Evolutionary conservation across 2,888 invertebrate species (phyloP).

Genomic region (Onthophagus sagittarius): DNA sequence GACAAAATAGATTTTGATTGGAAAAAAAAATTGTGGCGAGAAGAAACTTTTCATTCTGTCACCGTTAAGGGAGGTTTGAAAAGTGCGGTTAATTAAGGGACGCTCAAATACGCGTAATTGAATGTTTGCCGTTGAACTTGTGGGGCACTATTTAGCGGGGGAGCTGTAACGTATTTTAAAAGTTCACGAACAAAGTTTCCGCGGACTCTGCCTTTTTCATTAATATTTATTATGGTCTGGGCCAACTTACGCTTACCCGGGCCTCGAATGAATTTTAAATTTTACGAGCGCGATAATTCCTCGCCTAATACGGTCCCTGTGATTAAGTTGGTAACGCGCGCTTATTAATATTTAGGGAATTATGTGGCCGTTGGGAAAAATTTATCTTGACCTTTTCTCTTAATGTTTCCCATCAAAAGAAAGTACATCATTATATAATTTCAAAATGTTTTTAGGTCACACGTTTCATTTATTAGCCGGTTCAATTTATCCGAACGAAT

Average conservation of each 20-base stretch:
- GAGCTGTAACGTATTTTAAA: background rate
- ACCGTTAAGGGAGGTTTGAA: background rate
- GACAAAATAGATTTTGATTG: no score
- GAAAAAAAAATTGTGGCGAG: no score
- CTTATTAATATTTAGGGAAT: background rate
- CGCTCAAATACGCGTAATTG: background rate
- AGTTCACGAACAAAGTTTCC: background rate
- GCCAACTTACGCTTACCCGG: background rate
- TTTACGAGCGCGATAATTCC: conserved; percentile 3
- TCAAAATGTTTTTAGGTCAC: no score
- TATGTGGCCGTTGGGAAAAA: background rate
- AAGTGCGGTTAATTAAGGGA: background rate
- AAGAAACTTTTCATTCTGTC: background rate
- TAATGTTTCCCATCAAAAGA: no score
- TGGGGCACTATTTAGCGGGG: background rate
- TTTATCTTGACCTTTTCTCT: background rate
- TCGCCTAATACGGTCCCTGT: background rate
- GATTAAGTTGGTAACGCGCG: background rate
- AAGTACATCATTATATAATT: no score
- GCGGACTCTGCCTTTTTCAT: conserved; percentile 2
- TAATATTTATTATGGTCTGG: conserved; percentile 1
- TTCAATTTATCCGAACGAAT: no score
- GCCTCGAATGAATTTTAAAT: conserved; percentile 9
- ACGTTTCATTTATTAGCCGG: no score
- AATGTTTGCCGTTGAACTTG: background rate